Evolutionary conservation across 2,113 vertebrate species (phyloP).

Genomic region (Entomyzon cyanotis): DNA sequence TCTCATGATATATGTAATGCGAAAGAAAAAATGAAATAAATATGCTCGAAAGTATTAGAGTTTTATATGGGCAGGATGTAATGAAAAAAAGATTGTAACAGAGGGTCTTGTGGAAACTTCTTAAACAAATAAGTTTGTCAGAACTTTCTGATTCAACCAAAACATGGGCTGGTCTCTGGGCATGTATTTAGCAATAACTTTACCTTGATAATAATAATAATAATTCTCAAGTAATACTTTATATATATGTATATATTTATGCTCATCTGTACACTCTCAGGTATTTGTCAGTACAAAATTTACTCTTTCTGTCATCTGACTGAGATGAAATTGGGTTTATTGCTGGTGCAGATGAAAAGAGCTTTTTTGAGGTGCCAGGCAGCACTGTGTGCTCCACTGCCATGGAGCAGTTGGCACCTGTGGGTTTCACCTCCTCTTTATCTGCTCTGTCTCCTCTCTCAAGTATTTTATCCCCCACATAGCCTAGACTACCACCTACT

Average conservation of each 20-base stretch:
- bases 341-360: neutral
- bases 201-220: neutral
- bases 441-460: neutral
- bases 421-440: neutral
- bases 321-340: neutral
- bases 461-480: neutral
- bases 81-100: neutral
- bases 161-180: neutral
- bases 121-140: neutral
- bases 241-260: fast-evolving
- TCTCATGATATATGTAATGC: neutral
- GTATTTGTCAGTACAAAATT: neutral
- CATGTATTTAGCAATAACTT: neutral
- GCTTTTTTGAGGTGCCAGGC: neutral
- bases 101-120: neutral
- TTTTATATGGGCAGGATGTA: neutral
- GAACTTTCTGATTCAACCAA: neutral
- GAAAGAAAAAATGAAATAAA: neutral
- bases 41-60: neutral
- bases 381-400: neutral
- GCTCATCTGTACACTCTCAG: neutral
- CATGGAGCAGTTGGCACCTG: neutral
- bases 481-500: neutral
- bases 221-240: neutral
- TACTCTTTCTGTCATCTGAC: neutral